These are phyloP conservation scores for Mythimna albipuncta DNA, from an alignment of 2,888 invertebrate genomes.

Conservation along the genomic window DNA sequence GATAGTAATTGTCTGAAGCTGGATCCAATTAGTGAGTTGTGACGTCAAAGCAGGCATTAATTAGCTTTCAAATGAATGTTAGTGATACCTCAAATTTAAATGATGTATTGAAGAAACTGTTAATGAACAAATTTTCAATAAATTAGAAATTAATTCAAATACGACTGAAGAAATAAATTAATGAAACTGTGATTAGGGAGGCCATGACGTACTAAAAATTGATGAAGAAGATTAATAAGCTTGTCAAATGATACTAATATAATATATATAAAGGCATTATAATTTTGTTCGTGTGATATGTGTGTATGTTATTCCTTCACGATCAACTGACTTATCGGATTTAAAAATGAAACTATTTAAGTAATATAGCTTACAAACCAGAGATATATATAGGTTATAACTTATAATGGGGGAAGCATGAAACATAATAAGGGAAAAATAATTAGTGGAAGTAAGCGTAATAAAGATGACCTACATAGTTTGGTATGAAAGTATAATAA, in stretches of 20 bases:
- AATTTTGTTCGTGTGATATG: too few species aligned
- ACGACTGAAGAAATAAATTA: not conserved
- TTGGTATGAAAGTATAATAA: not conserved
- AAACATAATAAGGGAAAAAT: too few species aligned
- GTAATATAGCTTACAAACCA: too few species aligned
- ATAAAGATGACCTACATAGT: not conserved
- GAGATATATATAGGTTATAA: too few species aligned
- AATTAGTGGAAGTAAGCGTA: not conserved
- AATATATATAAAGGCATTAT: too few species aligned
- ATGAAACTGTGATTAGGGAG: not conserved
- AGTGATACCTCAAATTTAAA: not conserved
- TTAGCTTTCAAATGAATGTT: not conserved
- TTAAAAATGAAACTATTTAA: too few species aligned
- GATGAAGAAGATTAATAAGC: not conserved
- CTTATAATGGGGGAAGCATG: too few species aligned
- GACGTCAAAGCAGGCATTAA: slow-evolving; percentile 6
- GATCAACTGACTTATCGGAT: too few species aligned
- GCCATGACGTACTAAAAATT: not conserved
- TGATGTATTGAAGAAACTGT: not conserved
- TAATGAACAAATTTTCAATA: not conserved
- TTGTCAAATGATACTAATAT: not conserved
- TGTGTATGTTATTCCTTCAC: too few species aligned
- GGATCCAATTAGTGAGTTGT: slow-evolving; percentile 32
- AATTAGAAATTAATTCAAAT: not conserved
- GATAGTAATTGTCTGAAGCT: slow-evolving; percentile 36